Conservation (phyloP, 2,888 invertebrate species). For the Tromatobia lineatoria region DNA sequence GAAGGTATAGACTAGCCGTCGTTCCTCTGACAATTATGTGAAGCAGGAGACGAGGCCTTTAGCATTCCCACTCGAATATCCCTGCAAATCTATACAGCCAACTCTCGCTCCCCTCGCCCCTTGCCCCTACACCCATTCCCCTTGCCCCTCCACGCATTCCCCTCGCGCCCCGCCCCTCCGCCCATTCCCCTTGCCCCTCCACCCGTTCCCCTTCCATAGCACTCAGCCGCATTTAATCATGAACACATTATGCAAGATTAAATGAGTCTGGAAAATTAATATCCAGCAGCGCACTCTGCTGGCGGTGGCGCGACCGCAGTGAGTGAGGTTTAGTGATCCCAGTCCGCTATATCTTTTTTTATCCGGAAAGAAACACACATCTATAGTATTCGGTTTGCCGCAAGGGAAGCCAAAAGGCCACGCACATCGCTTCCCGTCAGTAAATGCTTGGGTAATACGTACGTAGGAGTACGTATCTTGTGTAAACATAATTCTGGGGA, state of each 20-base stretch:
- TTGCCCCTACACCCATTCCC: no score
- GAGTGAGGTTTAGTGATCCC: constrained; percentile 19
- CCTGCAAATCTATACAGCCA: constrained; percentile 1
- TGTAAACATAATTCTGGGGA: constrained; percentile 36
- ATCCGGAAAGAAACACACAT: background rate
- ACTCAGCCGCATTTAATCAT: constrained; percentile 77
- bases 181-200: background rate
- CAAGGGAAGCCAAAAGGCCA: constrained; percentile 10
- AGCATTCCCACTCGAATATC: constrained; percentile 13
- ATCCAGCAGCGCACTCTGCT: constrained; percentile 69
- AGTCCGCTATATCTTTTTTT: constrained; percentile 2
- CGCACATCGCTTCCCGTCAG: constrained; percentile 14
- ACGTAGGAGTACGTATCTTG: constrained; percentile 7
- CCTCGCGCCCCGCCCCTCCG: background rate
- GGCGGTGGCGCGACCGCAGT: constrained; percentile 8
- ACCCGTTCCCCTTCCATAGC: background rate
- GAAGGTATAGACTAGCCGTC: constrained; percentile 3
- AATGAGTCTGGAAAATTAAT: constrained; percentile 81
- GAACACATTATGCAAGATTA: constrained; percentile 81
- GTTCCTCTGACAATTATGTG: constrained; percentile 34
- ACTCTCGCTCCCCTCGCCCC: no score
- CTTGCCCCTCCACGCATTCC: background rate
- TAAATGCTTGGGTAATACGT: constrained; percentile 40
- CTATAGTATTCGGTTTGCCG: constrained; percentile 5
- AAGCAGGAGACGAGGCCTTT: constrained; percentile 11